Base-by-base conservation (phyloP, 2,797 vertebrate species). In the Mus minutoides region DNA sequence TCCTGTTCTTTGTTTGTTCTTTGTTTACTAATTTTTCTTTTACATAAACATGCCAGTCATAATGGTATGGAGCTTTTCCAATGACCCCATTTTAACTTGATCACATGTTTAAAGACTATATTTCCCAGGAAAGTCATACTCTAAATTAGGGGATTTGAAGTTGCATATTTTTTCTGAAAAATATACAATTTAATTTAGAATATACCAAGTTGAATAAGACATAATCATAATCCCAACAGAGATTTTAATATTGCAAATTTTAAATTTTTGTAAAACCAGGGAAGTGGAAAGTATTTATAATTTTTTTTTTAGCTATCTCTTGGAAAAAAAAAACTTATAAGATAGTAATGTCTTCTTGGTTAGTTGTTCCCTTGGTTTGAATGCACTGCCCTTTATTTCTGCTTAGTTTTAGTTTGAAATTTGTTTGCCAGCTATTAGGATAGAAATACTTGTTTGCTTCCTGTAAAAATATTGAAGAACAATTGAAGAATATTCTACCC, bases 111-210 rank as follows among this genome's bases (percentile, higher is more conserved):
- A 60, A 84, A 90, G 49, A 80, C 21, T 40, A 10, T 92, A 11
- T 92, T 90, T 92, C 77, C 12, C 64, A 87, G 56, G 78, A 71
- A 94, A 58, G 58, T 49, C 34, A 62, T 37, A 90, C 87, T 84
- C 37, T 93, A 62, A 92, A 54, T 76, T n/a, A 73, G 78, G 17
- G 40, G 13, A 4, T 6, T 89, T 94, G 79, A 24, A 19, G 60
- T 19, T 76, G 40, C 4, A 62, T 46, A 43, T 54, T 46, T 82
- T 89, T 46, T n/a, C 49, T 75, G 31, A 43, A 16, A 54, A 12
- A 31, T n/a, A 92, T 9, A 67, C n/a, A 60, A 58, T 69, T 87
- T 8, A 60, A 79, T 62, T 26, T 26, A 92, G 83, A n/a, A 89
- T 22, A 77, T 80, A 17, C 43, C 37, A 83, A 69, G 46, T 52